Evolutionary conservation across 2,113 vertebrate genomes (phyloP), one percentile per base, ranked within the genome.

Genomic region (Brachionichthys hirsutus): DNA sequence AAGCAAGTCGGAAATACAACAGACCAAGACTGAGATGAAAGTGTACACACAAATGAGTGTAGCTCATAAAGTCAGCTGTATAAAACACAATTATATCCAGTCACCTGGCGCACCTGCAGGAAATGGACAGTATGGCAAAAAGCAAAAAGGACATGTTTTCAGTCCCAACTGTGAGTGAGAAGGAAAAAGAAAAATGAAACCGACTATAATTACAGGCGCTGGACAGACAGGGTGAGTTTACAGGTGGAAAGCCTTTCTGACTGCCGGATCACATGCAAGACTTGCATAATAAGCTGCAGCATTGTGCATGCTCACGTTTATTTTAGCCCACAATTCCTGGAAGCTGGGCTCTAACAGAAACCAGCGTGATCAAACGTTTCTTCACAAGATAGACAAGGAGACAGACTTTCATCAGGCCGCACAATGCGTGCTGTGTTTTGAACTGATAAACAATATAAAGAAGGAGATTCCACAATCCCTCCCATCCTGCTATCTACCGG

Each of bases 51-150:
- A n/a, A 2, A 3, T 30, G 24, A 6, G 24, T 30, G 24, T 56
- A 54, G 67, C 65, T 71, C 41, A 35, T 53, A 78, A 9, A 72
- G 83, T 82, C 80, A 78, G 75, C 84, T 42, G 55, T 48, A 35
- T 38, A 58, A 72, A 59, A 74, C 22, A 73, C 76, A 85, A 87
- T 88, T 81, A 81, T 70, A 62, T 42, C 47, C 42, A 41, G 45
- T 62, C 79, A 84, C 68, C 75, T 59, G 44, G 65, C 44, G 73
- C 79, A 75, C 71, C 75, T 35, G 42, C 62, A 71, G 79, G 75
- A 86, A 85, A 90, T 85, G 65, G 84, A 85, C 81, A 73, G 57
- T 61, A 66, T 61, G 68, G 66, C 60, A 70, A 67, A 77, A 68
- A 20, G 68, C 57, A 20, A 18, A 54, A 30, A 44, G 59, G 49